Conservation (phyloP, 2,797 vertebrate genomes). For the Acrossocheilus fasciatus region DNA sequence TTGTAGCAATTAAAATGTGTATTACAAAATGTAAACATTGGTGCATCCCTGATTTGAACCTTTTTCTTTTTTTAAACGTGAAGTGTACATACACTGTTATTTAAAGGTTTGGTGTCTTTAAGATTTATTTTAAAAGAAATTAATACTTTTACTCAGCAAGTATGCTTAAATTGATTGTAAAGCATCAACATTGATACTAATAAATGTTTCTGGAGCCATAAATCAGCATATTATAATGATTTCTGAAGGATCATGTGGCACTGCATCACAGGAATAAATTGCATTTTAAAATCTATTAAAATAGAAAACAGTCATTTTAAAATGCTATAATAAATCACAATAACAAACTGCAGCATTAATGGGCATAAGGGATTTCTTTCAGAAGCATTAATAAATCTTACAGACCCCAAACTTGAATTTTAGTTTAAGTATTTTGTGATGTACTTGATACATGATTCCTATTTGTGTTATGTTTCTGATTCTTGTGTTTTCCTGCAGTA, state of each 20-base stretch:
- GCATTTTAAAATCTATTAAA: neutral
- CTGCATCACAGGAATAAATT: neutral
- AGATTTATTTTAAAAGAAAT: neutral
- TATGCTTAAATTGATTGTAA: neutral
- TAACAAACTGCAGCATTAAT: neutral
- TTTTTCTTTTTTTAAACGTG: too few relatives aligned
- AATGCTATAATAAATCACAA: neutral
- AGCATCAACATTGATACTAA: neutral
- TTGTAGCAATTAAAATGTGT: neutral
- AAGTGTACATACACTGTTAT: neutral
- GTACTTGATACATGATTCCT: neutral
- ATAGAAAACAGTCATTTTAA: neutral
- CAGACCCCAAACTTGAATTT: neutral
- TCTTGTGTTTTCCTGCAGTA: conserved; percentile 75
- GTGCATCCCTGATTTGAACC: too few relatives aligned
- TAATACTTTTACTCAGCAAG: neutral
- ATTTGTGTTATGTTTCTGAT: conserved; percentile 8
- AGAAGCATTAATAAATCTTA: neutral
- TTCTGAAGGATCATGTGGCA: neutral
- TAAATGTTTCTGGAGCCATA: neutral
- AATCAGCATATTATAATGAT: neutral
- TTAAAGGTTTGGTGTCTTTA: neutral
- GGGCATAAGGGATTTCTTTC: neutral
- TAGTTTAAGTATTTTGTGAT: neutral
- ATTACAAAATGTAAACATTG: neutral